Percentiles rank a stretch among this genome's conserved stretches.
Evolutionary conservation across 2,888 invertebrate species (phyloP).

Genomic region (Empis livida): DNA sequence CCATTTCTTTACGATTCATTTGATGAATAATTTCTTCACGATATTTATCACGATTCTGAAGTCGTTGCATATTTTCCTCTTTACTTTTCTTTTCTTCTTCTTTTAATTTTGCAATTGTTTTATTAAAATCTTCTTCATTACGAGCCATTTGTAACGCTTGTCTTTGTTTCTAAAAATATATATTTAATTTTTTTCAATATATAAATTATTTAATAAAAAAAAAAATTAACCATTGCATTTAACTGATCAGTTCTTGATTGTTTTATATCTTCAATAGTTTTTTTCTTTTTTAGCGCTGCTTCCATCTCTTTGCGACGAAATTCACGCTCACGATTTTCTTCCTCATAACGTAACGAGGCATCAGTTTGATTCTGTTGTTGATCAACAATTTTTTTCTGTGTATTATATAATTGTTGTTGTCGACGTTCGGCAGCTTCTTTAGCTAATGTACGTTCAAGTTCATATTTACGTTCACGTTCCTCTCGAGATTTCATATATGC

Average conservation of each 20-base stretch:
- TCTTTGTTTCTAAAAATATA: slow-evolving; percentile 20
- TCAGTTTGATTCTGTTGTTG: slow-evolving; percentile 27
- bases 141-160: slow-evolving; percentile 30
- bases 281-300: slow-evolving; percentile 24
- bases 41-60: slow-evolving; percentile 23
- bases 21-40: slow-evolving; percentile 30
- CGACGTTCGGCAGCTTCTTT: slow-evolving; percentile 31
- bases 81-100: slow-evolving; percentile 27
- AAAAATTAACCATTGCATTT: slow-evolving; percentile 19
- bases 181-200: too few relatives aligned
- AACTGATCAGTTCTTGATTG: slow-evolving; percentile 28
- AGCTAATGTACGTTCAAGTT: slow-evolving; percentile 23
- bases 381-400: slow-evolving; percentile 27
- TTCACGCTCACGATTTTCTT: slow-evolving; percentile 33
- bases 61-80: slow-evolving; percentile 19
- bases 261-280: slow-evolving; percentile 25
- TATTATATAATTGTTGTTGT: slow-evolving; percentile 27
- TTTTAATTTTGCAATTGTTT: slow-evolving; percentile 25
- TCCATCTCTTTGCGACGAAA: slow-evolving; percentile 31
- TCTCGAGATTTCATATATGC: slow-evolving; percentile 32
- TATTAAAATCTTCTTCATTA: slow-evolving; percentile 30
- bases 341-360: slow-evolving; percentile 27
- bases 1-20: slow-evolving; percentile 30
- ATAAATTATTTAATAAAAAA: background rate
- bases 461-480: slow-evolving; percentile 26